Percentiles rank a stretch among this genome's conserved stretches.
Conservation (phyloP, 2,113 vertebrate genomes). For the Romanogobio albipinnatus region DNA sequence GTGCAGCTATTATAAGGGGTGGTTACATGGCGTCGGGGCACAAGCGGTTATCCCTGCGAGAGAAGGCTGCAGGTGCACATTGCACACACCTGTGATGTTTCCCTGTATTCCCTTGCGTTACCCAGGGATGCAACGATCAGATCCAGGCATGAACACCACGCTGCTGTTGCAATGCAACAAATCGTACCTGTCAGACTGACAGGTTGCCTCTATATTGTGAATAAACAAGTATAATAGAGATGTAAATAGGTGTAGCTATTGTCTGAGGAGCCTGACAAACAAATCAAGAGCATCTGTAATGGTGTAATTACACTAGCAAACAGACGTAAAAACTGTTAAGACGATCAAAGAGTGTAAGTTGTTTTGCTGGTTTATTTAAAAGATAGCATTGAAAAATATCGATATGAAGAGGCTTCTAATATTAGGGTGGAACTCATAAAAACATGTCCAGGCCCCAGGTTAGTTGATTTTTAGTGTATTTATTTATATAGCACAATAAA, state of each 20-base stretch:
- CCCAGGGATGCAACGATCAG: slow-evolving; percentile 48
- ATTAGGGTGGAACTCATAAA: too few species aligned
- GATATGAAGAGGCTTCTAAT: too few species aligned
- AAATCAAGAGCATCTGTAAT: slow-evolving; percentile 52
- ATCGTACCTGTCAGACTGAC: slow-evolving; percentile 56
- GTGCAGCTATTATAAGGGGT: background rate
- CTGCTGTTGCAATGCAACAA: slow-evolving; percentile 46
- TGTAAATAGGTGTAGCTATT: slow-evolving; percentile 69
- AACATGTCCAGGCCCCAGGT: too few species aligned
- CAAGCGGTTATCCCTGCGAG: slow-evolving; percentile 44
- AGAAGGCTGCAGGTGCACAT: slow-evolving; percentile 64
- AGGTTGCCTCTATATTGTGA: slow-evolving; percentile 55
- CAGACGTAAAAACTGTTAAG: background rate
- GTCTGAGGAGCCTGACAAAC: slow-evolving; percentile 68
- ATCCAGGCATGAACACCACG: slow-evolving; percentile 52
- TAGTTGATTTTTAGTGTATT: too few species aligned
- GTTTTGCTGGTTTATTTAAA: too few species aligned
- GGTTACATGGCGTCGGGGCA: slow-evolving; percentile 17
- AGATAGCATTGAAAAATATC: too few species aligned
- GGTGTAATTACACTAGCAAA: slow-evolving; percentile 33
- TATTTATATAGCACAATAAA: too few species aligned
- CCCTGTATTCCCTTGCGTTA: slow-evolving; percentile 53
- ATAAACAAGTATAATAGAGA: slow-evolving; percentile 69
- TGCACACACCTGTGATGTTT: slow-evolving; percentile 69
- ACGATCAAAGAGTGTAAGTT: too few species aligned